Evolutionary conservation across 2,888 invertebrate genomes (phyloP), one percentile per base, ranked within the genome.

Genomic region (Heteromyza rotundicornis): DNA sequence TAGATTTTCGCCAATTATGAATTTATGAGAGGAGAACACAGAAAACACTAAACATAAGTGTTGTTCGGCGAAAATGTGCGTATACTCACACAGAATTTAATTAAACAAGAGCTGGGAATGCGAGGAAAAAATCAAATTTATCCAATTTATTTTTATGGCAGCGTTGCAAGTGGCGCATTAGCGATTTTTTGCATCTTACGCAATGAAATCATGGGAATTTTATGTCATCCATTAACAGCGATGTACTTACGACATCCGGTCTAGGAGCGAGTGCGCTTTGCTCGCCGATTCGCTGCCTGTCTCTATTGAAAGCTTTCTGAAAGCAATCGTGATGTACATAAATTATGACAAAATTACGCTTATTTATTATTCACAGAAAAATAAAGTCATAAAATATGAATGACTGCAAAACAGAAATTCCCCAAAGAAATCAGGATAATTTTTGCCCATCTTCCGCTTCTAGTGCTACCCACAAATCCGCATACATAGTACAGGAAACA

Each of bases 371-470:
- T 58, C 58, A 58, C 55, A 57, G 52, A 64, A 62, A 62, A 63
- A 59, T 51, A 62, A 49, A 40, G 50, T 57, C 64, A 35, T 64
- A 59, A 64, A 64, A 64, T 62, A 60, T 12, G 32, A 52, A 40
- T 19, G 19, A 49, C 12, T 44, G 55, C 58, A 61, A 44, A 40
- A 58, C 55, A 59, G 52, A 56, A 40, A 63, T 23, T 53, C 54
- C 54, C 54, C 20, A 54, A 64, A 53, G 61, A 56, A 64, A 68
- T 69, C 66, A 63, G 61, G 54, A 62, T 27, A 62, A 64, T 63
- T 71, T 72, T 67, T 55, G 20, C 16, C n/a, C n/a, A 20, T 47
- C 14, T 32, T 57, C 12, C 12, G 32, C 12, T 12, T 32, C 7
- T 12, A 5, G 12, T 32, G 32, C 32, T 32, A 32, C 32, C 12